Base-by-base conservation (phyloP, 1,140 invertebrate species). In the Subanguina moxae region DNA sequence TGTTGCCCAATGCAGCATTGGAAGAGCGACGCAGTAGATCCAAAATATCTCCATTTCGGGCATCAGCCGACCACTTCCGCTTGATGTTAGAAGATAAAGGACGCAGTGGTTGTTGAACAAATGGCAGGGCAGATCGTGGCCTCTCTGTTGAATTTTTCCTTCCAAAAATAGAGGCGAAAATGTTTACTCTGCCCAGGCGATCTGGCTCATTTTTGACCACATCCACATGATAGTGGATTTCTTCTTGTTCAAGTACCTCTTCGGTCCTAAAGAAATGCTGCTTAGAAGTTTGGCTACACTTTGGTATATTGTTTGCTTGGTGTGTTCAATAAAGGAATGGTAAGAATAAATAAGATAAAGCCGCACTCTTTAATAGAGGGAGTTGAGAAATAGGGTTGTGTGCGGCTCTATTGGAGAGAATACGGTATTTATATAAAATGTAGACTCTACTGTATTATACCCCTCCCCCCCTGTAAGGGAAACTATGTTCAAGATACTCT, bases 111-210 rank as follows among this genome's bases (percentile, higher is more conserved):
- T 42, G 64, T 23, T 61, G 68, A 9, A 70, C 30, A 21, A 58
- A 59, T n/a, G 68, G 30, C 64, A 70, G 28, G 1, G 68, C 68
- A 19, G 68, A 70, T 15, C 48, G n/a, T 25, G 48, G 48, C 23
- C 48, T 19, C 21, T 64, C 42, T 5, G 61, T 25, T 8, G 61
- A 62, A 42, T 28, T 62, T 30, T 28, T 32, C 15, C 61, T 21
- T 3, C 61, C 23, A 42, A 62, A 62, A 3, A 42, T n/a, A 13
- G 61, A 62, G 21, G 43, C 8, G 43, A 62, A 62, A 23, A 45
- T 30, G 9, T 32, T 42, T 5, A 45, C 48, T 38, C 3, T 38
- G n/a, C 48, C 61, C 15, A 62, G 43, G 27, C 23, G 27, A n/a
- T 30, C 61, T n/a, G 61, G 61, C 19, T 62, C 61, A 30, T 62